Evolutionary conservation across 2,888 invertebrate genomes (phyloP), one percentile per base, ranked within the genome.

Genomic region (Acanthosepion esculentum): DNA sequence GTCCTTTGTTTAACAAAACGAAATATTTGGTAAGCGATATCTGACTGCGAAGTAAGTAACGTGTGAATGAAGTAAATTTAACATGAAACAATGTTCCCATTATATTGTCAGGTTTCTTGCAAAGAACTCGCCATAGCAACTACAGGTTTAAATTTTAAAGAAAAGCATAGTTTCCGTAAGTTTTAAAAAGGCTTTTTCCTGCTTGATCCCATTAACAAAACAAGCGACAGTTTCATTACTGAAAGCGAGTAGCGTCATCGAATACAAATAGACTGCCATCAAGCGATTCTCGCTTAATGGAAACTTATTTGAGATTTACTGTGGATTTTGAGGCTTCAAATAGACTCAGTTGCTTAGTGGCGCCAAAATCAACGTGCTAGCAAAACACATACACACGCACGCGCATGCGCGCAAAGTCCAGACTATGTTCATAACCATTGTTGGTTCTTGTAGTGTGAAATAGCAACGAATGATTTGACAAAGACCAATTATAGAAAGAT

Each of bases 401-500:
- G 18, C n/a, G 15, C 15, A 78, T 12, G 8, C 78, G 18, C n/a
- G n/a, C n/a, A 15, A 33, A 15, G 78, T 33, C 15, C 15, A 78
- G 78, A n/a, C 78, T 78, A n/a, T 78, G n/a, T n/a, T 78, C n/a
- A 78, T 78, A 33, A 78, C 78, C 78, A 78, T 78, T 78, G 33
- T 78, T 78, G n/a, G 78, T 78, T 78, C 78, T n/a, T 33, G n/a
- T 78, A n/a, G 78, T 78, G 78, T 78, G n/a, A 78, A 78, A 78
- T 33, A 78, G 78, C 78, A 78, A n/a, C 12, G 78, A n/a, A n/a
- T 78, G 78, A 78, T 78, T 78, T 78, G 78, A 78, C 78, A n/a
- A 78, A n/a, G 78, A 78, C 78, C 78, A 78, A 78, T 78, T 78
- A 78, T 78, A 78, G 78, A 78, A 78, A 78, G 78, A 78, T 78